These are phyloP conservation scores for Trypoxylon attenuatum DNA, from an alignment of 2,888 invertebrate genomes.

Conservation along the genomic window DNA sequence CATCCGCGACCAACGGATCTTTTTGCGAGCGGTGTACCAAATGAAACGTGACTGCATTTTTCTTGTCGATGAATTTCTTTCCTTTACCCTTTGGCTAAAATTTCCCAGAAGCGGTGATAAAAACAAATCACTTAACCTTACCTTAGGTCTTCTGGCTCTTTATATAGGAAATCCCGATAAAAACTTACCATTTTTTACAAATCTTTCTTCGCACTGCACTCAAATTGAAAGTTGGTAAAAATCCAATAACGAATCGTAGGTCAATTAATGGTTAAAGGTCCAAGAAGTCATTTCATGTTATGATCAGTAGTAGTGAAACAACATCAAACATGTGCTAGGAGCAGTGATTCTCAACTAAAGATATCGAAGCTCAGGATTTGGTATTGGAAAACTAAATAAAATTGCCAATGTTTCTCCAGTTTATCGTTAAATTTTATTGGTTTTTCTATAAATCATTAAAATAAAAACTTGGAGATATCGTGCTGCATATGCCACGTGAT, in stretches of 20 bases:
- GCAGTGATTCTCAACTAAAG: slow-evolving; percentile 37
- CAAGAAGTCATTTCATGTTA: not conserved
- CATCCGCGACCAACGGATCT: slow-evolving; percentile 93
- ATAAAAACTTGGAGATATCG: no score
- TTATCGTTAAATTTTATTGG: no score
- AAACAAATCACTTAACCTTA: slow-evolving; percentile 4
- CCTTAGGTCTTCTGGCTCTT: not conserved
- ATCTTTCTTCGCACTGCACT: not conserved
- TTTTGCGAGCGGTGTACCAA: slow-evolving; percentile 95
- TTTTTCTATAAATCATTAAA: no score
- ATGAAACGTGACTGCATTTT: slow-evolving; percentile 92
- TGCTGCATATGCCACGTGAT: no score
- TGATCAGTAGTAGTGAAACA: not conserved
- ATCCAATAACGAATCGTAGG: not conserved
- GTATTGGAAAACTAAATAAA: no score
- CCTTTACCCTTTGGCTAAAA: slow-evolving; percentile 80
- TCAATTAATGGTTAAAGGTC: not conserved
- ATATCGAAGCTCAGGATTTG: no score
- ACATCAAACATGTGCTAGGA: slow-evolving; percentile 10
- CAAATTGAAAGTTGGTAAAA: not conserved
- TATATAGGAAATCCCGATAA: not conserved
- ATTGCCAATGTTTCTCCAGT: no score
- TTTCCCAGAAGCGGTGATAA: not conserved
- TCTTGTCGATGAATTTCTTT: slow-evolving; percentile 93
- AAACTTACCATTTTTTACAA: slow-evolving; percentile 38